Conservation (phyloP, 2,113 vertebrate genomes). For the Perognathus longimembris region DNA sequence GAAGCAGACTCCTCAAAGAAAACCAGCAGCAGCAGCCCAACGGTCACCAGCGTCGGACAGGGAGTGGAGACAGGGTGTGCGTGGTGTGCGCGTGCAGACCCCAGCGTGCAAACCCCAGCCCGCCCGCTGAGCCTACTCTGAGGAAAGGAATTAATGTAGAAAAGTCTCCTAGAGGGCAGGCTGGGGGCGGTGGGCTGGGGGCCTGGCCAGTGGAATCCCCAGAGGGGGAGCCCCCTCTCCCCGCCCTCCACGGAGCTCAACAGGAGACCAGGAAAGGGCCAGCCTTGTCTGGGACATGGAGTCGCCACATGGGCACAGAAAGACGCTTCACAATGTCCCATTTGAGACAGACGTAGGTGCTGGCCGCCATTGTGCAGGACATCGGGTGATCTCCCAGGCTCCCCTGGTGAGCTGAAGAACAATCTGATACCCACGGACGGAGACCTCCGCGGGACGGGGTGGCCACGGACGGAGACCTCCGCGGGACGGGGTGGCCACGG, state of each 20-base stretch:
- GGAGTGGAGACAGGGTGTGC: no score
- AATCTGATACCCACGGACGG: neutral
- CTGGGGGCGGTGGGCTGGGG: accelerated
- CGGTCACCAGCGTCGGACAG: neutral
- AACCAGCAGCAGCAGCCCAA: neutral
- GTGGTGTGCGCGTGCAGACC: no score
- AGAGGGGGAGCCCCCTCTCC: neutral
- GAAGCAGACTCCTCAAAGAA: neutral
- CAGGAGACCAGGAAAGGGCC: accelerated
- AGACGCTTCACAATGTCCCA: neutral
- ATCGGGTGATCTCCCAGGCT: neutral
- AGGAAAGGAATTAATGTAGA: neutral
- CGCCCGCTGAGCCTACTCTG: neutral
- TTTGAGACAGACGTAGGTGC: neutral
- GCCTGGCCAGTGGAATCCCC: neutral
- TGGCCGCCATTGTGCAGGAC: neutral
- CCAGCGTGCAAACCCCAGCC: neutral
- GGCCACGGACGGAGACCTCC: no score
- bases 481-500: no score
- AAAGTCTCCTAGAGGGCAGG: neutral
- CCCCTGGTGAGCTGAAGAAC: neutral
- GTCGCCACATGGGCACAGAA: neutral
- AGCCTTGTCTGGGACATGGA: neutral
- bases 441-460: accelerated
- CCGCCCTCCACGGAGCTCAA: neutral